Conservation (phyloP, 2,888 invertebrate species). For the Tipula unca region DNA sequence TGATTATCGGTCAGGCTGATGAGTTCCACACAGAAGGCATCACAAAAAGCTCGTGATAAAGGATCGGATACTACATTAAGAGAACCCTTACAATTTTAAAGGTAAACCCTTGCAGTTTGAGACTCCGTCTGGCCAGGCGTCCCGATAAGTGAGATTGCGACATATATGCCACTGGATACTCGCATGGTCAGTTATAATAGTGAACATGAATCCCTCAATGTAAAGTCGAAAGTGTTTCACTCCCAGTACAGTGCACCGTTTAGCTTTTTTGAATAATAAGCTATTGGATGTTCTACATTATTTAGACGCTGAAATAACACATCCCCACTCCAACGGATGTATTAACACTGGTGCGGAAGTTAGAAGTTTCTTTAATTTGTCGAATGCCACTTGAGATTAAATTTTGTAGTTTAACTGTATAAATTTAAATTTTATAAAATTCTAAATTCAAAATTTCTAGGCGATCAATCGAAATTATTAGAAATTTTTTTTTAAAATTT, state of each 20-base stretch:
- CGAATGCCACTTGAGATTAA: no score
- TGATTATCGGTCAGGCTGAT: no score
- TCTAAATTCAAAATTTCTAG: no score
- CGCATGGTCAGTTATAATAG: not conserved
- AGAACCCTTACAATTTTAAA: not conserved
- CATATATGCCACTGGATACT: not conserved
- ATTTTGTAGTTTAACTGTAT: no score
- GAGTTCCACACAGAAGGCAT: no score
- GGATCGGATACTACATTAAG: no score
- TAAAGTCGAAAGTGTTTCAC: not conserved
- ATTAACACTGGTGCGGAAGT: not conserved
- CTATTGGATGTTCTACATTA: not conserved
- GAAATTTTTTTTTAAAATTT: no score
- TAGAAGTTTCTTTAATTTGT: not conserved
- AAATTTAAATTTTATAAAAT: no score
- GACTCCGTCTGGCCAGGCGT: not conserved
- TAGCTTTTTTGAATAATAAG: not conserved
- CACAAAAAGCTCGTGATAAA: no score
- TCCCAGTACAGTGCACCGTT: not conserved
- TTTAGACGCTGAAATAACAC: not conserved
- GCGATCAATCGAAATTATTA: no score
- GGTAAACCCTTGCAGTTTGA: not conserved
- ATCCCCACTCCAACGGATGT: not conserved
- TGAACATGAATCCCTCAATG: not conserved
- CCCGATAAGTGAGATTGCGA: not conserved